phyloP scores from a whole-genome alignment of 2,888 invertebrate genomes.

The Margaritifera margaritifera region DNA sequence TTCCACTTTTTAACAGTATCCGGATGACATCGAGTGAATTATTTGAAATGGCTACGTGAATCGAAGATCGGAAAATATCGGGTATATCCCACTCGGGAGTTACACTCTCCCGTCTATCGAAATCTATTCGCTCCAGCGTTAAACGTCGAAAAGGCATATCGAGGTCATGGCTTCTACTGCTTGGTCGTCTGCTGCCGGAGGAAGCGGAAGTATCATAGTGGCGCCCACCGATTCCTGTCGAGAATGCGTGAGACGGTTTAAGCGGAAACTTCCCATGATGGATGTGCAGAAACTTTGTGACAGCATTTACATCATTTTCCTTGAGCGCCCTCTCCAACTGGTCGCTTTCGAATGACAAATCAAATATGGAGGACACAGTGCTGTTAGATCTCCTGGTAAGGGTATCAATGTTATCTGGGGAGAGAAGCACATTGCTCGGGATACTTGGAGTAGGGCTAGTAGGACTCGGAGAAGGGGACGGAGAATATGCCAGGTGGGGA shows the following conservation, averaged over 20 bases:
- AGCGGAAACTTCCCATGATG: slow-evolving; percentile 74
- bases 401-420: slow-evolving; percentile 31
- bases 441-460: slow-evolving; percentile 16
- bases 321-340: slow-evolving; percentile 76
- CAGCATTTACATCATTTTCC: slow-evolving; percentile 75
- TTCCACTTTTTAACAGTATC: slow-evolving; percentile 76
- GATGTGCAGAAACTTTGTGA: slow-evolving; percentile 75
- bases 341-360: slow-evolving; percentile 74
- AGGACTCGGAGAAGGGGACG: slow-evolving; percentile 16
- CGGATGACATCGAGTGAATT: slow-evolving; percentile 76
- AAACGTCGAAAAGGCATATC: slow-evolving; percentile 71
- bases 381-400: slow-evolving; percentile 62
- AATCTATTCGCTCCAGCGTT: slow-evolving; percentile 68
- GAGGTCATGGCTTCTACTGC: slow-evolving; percentile 52
- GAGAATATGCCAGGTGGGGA: slow-evolving; percentile 6
- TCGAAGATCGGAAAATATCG: slow-evolving; percentile 75
- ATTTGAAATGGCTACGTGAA: slow-evolving; percentile 78
- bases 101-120: slow-evolving; percentile 65
- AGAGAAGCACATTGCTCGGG: slow-evolving; percentile 20
- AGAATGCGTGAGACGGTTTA: background rate
- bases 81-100: slow-evolving; percentile 70
- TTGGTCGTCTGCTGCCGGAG: slow-evolving; percentile 54
- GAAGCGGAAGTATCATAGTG: slow-evolving; percentile 12
- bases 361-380: slow-evolving; percentile 74
- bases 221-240: no score